phyloP scores from a whole-genome alignment of 2,113 vertebrate species.

The Dicrurus megarhynchus region DNA sequence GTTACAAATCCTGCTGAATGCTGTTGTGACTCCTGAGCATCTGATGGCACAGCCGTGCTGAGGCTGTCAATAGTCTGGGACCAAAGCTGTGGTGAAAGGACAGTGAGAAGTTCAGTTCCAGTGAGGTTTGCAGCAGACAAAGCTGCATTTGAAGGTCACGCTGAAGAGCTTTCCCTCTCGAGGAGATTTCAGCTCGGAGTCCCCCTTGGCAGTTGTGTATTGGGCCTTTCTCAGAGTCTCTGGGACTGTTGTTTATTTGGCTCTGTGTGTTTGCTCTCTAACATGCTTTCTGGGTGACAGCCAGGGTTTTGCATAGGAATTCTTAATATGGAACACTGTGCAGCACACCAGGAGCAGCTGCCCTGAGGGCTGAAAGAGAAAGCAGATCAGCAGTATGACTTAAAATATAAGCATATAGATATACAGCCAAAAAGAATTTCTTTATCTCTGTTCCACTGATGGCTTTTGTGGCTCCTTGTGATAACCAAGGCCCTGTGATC shows the following conservation, averaged over 20 bases:
- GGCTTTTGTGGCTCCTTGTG: background rate
- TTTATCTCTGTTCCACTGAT: background rate
- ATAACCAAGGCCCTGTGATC: background rate
- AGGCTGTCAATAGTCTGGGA: background rate
- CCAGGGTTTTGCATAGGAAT: constrained; percentile 14
- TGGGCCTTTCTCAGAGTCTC: background rate
- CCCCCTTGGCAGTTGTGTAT: background rate
- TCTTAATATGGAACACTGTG: constrained; percentile 1
- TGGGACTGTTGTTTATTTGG: background rate
- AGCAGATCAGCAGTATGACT: background rate
- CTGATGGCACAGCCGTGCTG: background rate
- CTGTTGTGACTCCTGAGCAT: background rate
- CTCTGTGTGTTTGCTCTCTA: background rate
- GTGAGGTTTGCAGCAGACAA: background rate
- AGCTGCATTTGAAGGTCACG: background rate
- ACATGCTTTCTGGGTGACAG: background rate
- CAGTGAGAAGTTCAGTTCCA: background rate
- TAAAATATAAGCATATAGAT: background rate
- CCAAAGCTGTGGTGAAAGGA: background rate
- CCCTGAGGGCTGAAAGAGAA: constrained; percentile 5
- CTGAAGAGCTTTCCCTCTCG: background rate
- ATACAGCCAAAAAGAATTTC: background rate
- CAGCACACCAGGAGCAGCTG: background rate
- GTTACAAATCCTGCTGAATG: background rate
- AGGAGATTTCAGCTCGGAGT: background rate